These are phyloP conservation scores for Actinemys pallida DNA, from an alignment of 2,113 vertebrate genomes.

Conservation along the genomic window DNA sequence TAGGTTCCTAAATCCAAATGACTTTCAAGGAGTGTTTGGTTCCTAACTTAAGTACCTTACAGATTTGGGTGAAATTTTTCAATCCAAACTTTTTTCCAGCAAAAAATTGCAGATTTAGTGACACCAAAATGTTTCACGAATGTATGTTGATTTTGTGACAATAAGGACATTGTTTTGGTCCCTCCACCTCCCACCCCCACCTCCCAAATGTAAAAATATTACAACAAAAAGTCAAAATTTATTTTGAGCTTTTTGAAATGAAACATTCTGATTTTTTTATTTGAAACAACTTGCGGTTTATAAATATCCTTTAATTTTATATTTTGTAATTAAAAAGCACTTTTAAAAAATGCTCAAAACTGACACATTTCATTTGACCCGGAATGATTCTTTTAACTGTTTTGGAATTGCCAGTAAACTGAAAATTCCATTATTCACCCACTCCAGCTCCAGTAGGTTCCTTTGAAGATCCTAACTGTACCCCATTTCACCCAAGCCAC, in stretches of 20 bases:
- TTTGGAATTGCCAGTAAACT: not conserved
- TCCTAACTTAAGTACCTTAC: not conserved
- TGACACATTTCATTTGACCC: not conserved
- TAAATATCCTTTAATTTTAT: not conserved
- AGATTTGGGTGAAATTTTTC: not conserved
- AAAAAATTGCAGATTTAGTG: not conserved
- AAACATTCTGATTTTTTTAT: not conserved
- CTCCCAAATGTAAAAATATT: not conserved
- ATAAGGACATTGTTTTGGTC: not conserved
- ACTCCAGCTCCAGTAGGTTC: not conserved
- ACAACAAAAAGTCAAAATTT: not conserved
- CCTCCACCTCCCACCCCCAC: not conserved
- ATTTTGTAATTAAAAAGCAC: not conserved
- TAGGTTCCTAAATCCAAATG: not conserved
- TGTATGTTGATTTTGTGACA: not conserved
- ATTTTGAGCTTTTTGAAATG: not conserved
- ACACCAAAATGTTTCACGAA: not conserved
- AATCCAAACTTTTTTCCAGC: not conserved
- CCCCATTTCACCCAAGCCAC: not conserved
- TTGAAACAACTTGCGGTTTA: not conserved
- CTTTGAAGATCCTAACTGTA: not conserved
- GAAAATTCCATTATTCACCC: not conserved
- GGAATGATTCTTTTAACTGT: not conserved
- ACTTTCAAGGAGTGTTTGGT: not conserved
- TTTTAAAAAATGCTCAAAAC: not conserved